Conservation (phyloP, 2,113 vertebrate species). For the Isurus oxyrinchus region DNA sequence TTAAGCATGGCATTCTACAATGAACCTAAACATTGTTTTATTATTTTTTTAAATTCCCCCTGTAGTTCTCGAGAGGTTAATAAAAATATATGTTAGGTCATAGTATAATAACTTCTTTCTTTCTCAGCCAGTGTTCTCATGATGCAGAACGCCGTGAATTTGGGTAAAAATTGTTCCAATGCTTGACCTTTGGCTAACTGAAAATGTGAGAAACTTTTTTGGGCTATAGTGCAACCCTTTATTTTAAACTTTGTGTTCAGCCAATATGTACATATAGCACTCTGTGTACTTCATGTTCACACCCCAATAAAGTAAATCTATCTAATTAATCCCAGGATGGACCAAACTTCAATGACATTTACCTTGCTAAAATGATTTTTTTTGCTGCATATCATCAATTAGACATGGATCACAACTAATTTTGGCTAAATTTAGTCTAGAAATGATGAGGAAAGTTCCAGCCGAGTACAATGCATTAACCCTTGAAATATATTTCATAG, state of each 20-base stretch:
- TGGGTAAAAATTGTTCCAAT: slow-evolving; percentile 1
- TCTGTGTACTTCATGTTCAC: not conserved
- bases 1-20: not conserved
- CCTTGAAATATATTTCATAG: not conserved
- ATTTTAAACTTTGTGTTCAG: not conserved
- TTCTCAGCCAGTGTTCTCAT: slow-evolving; percentile 23
- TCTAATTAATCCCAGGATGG: not conserved
- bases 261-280: not conserved
- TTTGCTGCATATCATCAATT: not conserved
- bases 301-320: not conserved
- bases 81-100: slow-evolving; percentile 13
- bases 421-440: not conserved
- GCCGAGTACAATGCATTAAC: not conserved
- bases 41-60: not conserved
- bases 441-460: not conserved
- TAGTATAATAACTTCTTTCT: slow-evolving; percentile 17
- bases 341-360: not conserved
- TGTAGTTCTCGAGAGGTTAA: not conserved
- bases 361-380: not conserved
- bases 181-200: slow-evolving; percentile 21
- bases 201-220: not conserved
- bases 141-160: not conserved
- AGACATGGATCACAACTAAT: not conserved
- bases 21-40: not conserved
- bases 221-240: too few relatives aligned